Conservation (phyloP, 2,888 invertebrate species). For the Matsumyia berberina region DNA sequence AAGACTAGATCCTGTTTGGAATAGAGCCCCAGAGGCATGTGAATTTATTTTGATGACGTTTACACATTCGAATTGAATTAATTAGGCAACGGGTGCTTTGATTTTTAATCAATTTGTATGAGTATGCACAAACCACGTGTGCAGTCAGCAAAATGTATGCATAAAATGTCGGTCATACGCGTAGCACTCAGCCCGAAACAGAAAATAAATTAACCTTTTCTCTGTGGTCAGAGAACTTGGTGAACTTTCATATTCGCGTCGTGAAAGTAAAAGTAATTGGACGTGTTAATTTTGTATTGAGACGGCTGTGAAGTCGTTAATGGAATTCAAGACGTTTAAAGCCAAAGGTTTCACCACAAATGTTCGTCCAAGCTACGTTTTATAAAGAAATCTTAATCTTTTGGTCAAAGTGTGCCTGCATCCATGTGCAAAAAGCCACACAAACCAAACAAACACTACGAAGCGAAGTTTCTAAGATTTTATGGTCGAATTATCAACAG, state of each 20-base stretch:
- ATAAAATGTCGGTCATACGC: not conserved
- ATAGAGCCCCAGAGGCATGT: not conserved
- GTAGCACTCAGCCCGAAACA: not conserved
- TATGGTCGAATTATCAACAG: too few relatives aligned
- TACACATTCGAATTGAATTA: not conserved
- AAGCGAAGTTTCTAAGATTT: too few relatives aligned
- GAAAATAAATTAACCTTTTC: too few relatives aligned
- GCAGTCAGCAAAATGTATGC: not conserved
- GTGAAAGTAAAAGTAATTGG: not conserved
- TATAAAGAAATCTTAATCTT: too few relatives aligned
- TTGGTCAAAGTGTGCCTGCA: too few relatives aligned
- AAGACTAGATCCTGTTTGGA: not conserved
- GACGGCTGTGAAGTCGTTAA: too few relatives aligned
- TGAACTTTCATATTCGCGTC: conserved; percentile 1
- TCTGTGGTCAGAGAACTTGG: not conserved
- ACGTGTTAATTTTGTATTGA: not conserved
- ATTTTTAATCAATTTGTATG: too few relatives aligned
- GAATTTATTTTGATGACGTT: conserved; percentile 44
- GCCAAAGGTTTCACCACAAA: too few relatives aligned
- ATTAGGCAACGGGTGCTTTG: not conserved
- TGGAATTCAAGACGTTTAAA: too few relatives aligned
- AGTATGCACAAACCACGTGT: not conserved
- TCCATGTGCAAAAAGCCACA: too few relatives aligned
- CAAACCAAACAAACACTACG: too few relatives aligned
- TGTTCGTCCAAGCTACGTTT: too few relatives aligned